Base-by-base conservation (phyloP, 2,888 invertebrate species). In the Aphodius sticticus region DNA sequence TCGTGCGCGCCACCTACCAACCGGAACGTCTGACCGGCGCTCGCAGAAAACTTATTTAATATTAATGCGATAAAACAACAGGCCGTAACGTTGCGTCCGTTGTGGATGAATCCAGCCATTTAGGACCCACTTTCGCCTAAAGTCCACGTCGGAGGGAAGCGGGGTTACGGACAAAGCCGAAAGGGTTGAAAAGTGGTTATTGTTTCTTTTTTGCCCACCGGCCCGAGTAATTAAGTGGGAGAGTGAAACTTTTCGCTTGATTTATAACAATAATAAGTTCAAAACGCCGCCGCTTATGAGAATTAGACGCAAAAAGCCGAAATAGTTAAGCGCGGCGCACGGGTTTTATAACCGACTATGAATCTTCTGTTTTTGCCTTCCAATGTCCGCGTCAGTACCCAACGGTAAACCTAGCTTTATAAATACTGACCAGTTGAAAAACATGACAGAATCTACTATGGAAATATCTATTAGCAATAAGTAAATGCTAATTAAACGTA, bases 21-120 rank as follows among this genome's bases (percentile, higher is more conserved):
- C 53, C 53, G 53, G 53, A 53, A 53, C 1, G 53, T 53, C 53
- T 53, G 53, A 53, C 53, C 53, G 53, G 53, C 7, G 53, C 53
- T 53, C 7, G 7, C 53, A 7, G 53, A 53, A 53, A 53, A 53
- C 53, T 53, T 53, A 53, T 53, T 53, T 53, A 53, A 53, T 53
- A 53, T 53, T 53, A 53, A 53, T 53, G 53, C 53, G 53, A 53
- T 53, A 53, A 53, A 53, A 53, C 53, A 53, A 53, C 53, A 53
- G 53, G 53, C 53, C 53, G 53, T 12, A 53, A 53, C 12, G 53
- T 53, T 53, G 9, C 53, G 53, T 53, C 53, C 53, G 53, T 12
- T 12, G 53, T 53, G 12, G 7, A 53, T 12, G 53, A 53, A 53
- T 53, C 12, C 53, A 7, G 53, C 53, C 53, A 53, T 53, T 53